Evolutionary conservation across 2,113 vertebrate species (phyloP).

Genomic region (Brienomyrus longianalis): DNA sequence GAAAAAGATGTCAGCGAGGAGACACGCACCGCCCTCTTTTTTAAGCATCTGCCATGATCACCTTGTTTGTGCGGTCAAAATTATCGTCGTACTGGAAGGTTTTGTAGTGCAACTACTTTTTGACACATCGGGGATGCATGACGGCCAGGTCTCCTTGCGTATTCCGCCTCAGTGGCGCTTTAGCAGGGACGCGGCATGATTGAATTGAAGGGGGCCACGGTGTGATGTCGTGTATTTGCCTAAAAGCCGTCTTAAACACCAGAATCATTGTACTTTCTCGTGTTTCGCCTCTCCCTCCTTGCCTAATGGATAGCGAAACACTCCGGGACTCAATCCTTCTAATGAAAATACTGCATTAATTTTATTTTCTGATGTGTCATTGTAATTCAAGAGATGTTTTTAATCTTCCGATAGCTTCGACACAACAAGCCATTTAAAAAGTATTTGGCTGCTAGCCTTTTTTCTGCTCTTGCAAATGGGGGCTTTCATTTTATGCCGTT

Average conservation of each 20-base stretch:
- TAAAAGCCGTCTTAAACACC: slow-evolving; percentile 59
- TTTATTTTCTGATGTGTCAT: slow-evolving; percentile 71
- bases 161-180: neutral
- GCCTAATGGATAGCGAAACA: slow-evolving; percentile 70
- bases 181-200: slow-evolving; percentile 30
- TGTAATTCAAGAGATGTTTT: slow-evolving; percentile 76
- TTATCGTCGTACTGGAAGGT: neutral
- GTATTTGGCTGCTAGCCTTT: slow-evolving; percentile 62
- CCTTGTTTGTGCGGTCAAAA: slow-evolving; percentile 18
- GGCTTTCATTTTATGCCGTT: slow-evolving; percentile 63
- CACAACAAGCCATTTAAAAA: slow-evolving; percentile 70
- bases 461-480: slow-evolving; percentile 16
- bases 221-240: slow-evolving; percentile 64
- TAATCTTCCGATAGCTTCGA: slow-evolving; percentile 69
- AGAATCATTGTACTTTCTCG: slow-evolving; percentile 57
- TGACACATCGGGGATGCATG: neutral
- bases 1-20: neutral
- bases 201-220: slow-evolving; percentile 50
- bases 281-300: slow-evolving; percentile 51
- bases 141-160: neutral
- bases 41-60: neutral
- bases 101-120: slow-evolving; percentile 1
- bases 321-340: slow-evolving; percentile 62
- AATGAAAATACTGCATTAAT: slow-evolving; percentile 69
- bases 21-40: neutral